phyloP scores from a whole-genome alignment of 2,113 vertebrate genomes.

The Cercopithecus mona region DNA sequence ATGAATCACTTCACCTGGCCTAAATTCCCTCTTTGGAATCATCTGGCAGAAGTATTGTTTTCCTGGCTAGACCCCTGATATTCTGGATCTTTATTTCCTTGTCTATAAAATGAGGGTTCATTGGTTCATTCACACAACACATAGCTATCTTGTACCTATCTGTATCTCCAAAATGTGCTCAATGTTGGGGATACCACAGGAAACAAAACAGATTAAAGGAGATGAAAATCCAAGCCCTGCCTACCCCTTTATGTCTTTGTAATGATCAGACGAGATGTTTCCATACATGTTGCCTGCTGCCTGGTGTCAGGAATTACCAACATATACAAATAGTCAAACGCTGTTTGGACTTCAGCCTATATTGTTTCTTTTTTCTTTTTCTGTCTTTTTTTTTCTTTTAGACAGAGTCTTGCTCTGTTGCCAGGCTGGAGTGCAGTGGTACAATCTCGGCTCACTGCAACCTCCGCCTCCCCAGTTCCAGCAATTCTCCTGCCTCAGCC shows the following conservation, averaged over 20 bases:
- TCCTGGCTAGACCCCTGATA: neutral
- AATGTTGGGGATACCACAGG: neutral
- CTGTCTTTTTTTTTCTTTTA: no score
- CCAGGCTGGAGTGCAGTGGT: no score
- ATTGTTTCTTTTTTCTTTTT: neutral
- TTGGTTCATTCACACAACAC: neutral
- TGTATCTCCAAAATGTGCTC: neutral
- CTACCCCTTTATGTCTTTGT: neutral
- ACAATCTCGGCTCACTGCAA: no score
- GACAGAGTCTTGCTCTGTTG: no score
- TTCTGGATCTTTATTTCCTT: neutral
- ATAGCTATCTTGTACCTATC: neutral
- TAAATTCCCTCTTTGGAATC: neutral
- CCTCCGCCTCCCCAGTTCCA: no score
- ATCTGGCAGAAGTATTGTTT: neutral
- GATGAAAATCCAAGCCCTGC: neutral
- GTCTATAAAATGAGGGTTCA: neutral
- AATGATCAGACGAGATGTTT: neutral
- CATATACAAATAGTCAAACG: neutral
- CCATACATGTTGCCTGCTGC: neutral
- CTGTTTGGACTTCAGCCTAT: neutral
- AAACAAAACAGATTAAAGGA: conserved; percentile 7
- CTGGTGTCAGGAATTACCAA: neutral
- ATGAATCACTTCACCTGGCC: no score
- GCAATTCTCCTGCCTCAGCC: no score